Evolutionary conservation across 2,113 vertebrate species (phyloP), one percentile per base, ranked within the genome.

Genomic region (Podarcis raffonei): DNA sequence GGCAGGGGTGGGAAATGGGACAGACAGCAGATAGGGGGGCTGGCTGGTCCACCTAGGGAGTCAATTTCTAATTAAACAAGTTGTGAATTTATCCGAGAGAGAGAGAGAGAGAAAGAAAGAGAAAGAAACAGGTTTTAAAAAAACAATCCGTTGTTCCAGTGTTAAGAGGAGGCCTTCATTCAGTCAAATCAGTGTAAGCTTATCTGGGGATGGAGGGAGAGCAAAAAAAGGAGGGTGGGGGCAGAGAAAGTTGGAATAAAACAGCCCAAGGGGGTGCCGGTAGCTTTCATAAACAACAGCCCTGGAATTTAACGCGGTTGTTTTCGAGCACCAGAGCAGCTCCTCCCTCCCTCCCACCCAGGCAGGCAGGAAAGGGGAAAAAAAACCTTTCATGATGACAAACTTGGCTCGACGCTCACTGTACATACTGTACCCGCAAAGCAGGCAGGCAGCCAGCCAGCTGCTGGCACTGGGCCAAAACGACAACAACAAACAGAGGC

Each of bases 381-480:
- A 90, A 92, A 91, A 96, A 96, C 96, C 89, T 93, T 68, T 94
- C 65, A 91, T 66, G 92, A 96, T 97, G 97, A 97, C 95, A 98
- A 97, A 97, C 95, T 97, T 98, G 98, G 98, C 98, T 97, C 96
- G 30, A 95, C 92, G 92, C 95, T 97, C 96, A 99, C 98, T 99
- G 98, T 99, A 99, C 98, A 98, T 99, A 99, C 99, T 99, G 99
- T 99, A 99, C 98, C 98, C 97, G 97, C 96, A 96, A 95, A 88
- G 88, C 96, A 98, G 98, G 98, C 98, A 92, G 98, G 98, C 98
- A 91, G 89, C 37, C 88, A 22, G 98, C 98, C 98, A 98, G 97
- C 79, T 12, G 92, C 89, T 97, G 98, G 98, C 96, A 0, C 18
- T 0, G 84, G 3, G 98, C 98, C 98, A 98, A 93, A 87, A 39